These are phyloP conservation scores for Myiozetetes cayanensis DNA, from an alignment of 2,113 vertebrate genomes.

Conservation along the genomic window DNA sequence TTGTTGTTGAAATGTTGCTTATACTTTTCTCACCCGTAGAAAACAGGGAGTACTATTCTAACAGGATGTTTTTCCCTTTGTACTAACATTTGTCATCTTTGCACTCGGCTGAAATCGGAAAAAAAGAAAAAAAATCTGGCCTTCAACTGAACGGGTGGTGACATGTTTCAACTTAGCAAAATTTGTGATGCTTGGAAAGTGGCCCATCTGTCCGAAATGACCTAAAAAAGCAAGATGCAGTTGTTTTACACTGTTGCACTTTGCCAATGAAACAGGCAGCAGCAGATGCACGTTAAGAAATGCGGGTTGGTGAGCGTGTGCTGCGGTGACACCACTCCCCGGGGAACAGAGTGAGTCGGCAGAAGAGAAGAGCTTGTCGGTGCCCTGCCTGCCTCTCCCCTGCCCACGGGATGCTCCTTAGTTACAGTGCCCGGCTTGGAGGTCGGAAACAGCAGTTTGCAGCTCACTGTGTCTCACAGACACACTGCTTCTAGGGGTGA, in stretches of 20 bases:
- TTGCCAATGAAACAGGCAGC: not conserved
- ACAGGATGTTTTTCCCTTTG: conserved; percentile 47
- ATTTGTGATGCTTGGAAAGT: conserved; percentile 30
- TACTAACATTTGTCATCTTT: conserved; percentile 37
- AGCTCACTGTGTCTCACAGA: not conserved
- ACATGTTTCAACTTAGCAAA: conserved; percentile 7
- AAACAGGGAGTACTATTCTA: conserved; percentile 55
- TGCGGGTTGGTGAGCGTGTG: accelerated
- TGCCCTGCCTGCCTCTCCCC: not conserved
- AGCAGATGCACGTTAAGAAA: not conserved
- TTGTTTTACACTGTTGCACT: not conserved
- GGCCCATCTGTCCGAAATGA: conserved; percentile 20
- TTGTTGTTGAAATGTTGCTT: conserved; percentile 3
- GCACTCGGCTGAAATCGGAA: not conserved
- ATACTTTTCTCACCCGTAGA: not conserved
- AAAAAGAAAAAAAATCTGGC: not conserved
- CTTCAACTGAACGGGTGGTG: not conserved
- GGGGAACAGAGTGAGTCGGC: not conserved
- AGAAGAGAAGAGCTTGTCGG: not conserved
- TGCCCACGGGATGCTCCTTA: not conserved
- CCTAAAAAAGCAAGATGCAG: not conserved
- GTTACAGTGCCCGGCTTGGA: accelerated
- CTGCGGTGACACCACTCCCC: not conserved
- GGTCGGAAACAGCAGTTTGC: not conserved
- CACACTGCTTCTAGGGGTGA: not conserved